These are phyloP conservation scores for Cricetomys ansorgei DNA, from an alignment of 2,113 vertebrate genomes.

Conservation along the genomic window DNA sequence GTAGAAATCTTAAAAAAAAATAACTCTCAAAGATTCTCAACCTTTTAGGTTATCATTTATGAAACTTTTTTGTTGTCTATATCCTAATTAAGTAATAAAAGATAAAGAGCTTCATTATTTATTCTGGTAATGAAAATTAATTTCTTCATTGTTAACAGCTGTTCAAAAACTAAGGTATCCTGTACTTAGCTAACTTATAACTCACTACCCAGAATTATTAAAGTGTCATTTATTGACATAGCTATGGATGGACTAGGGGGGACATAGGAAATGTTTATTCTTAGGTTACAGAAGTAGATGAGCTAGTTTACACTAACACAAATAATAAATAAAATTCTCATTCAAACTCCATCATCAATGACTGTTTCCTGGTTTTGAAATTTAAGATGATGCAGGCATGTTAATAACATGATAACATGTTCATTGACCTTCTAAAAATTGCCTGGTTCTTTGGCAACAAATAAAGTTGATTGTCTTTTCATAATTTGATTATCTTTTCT, in stretches of 20 bases:
- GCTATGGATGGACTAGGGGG: not conserved
- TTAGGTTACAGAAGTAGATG: constrained; percentile 24
- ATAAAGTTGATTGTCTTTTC: not conserved
- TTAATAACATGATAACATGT: too few species aligned
- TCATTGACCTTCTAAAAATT: not conserved
- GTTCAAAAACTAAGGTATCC: not conserved
- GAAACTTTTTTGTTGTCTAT: not conserved
- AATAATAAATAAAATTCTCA: not conserved
- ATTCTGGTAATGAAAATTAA: constrained; percentile 7
- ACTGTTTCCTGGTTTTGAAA: not conserved
- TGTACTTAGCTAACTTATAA: not conserved
- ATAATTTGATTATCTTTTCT: not conserved
- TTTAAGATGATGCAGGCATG: not conserved
- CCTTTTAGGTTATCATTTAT: not conserved
- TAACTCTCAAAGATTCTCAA: not conserved
- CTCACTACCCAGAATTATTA: not conserved
- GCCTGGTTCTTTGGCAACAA: not conserved
- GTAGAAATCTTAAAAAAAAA: not conserved
- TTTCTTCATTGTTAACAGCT: not conserved
- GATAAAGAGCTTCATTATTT: not conserved
- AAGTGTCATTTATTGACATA: not conserved
- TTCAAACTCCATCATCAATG: not conserved
- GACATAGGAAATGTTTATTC: not conserved
- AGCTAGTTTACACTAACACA: not conserved
- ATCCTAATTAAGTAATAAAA: not conserved